Percentiles rank a stretch among this genome's conserved stretches.
Conservation (phyloP, 2,888 invertebrate species). For the Brenthis hecate region DNA sequence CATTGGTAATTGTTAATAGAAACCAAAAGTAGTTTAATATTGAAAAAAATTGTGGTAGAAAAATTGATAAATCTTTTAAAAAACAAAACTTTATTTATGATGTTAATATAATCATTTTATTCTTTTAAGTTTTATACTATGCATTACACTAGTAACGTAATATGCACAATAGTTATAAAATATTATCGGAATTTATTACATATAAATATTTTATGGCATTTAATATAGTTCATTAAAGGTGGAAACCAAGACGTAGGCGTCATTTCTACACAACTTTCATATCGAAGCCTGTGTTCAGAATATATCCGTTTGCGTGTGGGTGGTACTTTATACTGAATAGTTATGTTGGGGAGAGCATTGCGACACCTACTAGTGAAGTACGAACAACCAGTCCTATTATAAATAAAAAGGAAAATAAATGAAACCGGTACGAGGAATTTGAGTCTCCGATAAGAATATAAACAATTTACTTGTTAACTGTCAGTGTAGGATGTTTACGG, state of each 20-base stretch:
- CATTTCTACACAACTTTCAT: slow-evolving; percentile 22
- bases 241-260: slow-evolving; percentile 24
- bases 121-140: too few species aligned
- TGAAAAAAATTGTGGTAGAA: too few species aligned
- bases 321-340: slow-evolving; percentile 51
- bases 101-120: too few species aligned
- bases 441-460: not conserved
- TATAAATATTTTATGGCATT: not conserved
- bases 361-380: slow-evolving; percentile 51
- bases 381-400: slow-evolving; percentile 50
- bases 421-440: slow-evolving; percentile 32
- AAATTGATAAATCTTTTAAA: too few species aligned
- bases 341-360: slow-evolving; percentile 60
- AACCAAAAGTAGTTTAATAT: too few species aligned
- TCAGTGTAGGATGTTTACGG: too few species aligned
- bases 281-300: slow-evolving; percentile 34
- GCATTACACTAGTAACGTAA: too few species aligned
- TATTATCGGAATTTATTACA: not conserved
- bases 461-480: not conserved
- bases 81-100: too few species aligned
- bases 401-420: slow-evolving; percentile 42
- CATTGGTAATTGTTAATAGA: too few species aligned
- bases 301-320: slow-evolving; percentile 57
- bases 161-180: too few species aligned
- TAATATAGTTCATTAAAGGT: slow-evolving; percentile 6